Evolutionary conservation across 2,888 invertebrate genomes (phyloP), one percentile per base, ranked within the genome.

Genomic region (Tenthredo distinguenda): DNA sequence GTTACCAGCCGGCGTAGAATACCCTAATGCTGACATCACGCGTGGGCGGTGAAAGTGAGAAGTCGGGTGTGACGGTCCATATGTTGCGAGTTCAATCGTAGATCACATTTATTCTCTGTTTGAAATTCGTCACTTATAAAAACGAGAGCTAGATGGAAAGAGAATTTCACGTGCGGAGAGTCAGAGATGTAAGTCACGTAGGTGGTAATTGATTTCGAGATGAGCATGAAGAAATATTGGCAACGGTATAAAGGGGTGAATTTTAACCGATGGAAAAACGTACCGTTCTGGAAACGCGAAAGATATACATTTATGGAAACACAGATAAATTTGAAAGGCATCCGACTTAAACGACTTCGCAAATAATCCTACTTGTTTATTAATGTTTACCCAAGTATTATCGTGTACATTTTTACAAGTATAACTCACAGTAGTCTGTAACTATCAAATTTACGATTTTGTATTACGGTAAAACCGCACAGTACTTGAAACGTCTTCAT

Each of bases 31-130:
- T 62, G 58, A 81, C 81, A 55, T 77, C 77, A 81, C 62, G 81
- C 81, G 81, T 81, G 81, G 81, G 81, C 58, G 81, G 81, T 81
- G 81, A 81, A 81, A 81, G 81, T 81, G 81, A 81, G 81, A 81
- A 81, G 81, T 81, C 81, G 81, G 21, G 62, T 58, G 58, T 81
- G 81, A 62, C 81, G 50, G 62, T 21, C 40, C 81, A 21, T 26
- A 26, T 5, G 58, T 15, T 26, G 37, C 40, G 12, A 37, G 21
- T 62, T 62, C 43, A 43, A 21, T 74, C 72, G 40, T 43, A 43
- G 21, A 43, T 74, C 43, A 43, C 72, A 43, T 43, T 43, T 74
- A 9, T 74, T 43, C 12, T 7, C n/a, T 6, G n/a, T 3, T 10
- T 10, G 21, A 37, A 0, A 74, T 74, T 21, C 40, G 34, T 21